Conservation (phyloP, 2,113 vertebrate genomes). For the Galbula dea region DNA sequence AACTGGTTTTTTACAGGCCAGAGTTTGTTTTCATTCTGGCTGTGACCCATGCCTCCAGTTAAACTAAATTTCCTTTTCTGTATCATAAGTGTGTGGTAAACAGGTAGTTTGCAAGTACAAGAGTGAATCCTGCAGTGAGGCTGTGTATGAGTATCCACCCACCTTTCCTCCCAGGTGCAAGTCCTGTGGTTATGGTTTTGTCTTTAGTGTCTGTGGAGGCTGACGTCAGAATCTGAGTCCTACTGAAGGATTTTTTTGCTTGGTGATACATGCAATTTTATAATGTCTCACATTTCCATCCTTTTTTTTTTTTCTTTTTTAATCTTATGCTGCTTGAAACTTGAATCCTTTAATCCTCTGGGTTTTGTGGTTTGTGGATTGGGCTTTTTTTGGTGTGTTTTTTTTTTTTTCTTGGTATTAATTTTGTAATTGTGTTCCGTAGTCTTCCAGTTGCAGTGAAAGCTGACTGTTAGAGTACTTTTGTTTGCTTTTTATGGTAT, state of each 20-base stretch:
- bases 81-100: background rate
- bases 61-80: background rate
- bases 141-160: background rate
- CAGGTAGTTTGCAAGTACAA: background rate
- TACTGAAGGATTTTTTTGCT: background rate
- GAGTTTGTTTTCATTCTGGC: background rate
- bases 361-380: too few species aligned
- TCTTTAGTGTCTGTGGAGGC: background rate
- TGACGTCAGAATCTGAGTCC: background rate
- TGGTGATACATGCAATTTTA: background rate
- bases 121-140: background rate
- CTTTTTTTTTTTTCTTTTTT: rapidly evolving
- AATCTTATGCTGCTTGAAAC: background rate
- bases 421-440: background rate
- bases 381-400: too few species aligned
- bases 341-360: background rate
- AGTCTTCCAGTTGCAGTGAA: background rate
- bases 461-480: background rate
- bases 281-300: background rate
- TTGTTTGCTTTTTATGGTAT: background rate
- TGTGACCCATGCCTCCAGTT: background rate
- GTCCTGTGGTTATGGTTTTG: background rate
- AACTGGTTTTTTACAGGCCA: background rate
- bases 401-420: background rate
- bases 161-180: background rate